Conservation (phyloP, 1,140 invertebrate genomes). For the Himalopsyche phryganea region DNA sequence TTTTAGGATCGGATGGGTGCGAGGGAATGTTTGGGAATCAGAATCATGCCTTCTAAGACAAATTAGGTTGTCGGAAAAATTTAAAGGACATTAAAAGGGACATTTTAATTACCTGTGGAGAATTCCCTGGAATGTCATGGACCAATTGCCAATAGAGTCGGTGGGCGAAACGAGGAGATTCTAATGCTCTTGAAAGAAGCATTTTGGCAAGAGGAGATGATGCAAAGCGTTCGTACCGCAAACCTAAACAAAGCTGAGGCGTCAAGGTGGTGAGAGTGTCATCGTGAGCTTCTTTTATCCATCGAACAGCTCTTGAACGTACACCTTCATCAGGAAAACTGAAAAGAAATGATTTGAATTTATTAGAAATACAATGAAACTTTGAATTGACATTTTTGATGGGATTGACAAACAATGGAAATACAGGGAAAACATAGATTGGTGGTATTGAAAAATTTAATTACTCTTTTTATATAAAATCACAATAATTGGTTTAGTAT, state of each 20-base stretch:
- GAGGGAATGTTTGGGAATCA: no score
- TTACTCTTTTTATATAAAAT: no score
- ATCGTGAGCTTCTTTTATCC: slow-evolving; percentile 73
- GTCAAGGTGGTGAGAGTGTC: slow-evolving; percentile 90
- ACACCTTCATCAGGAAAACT: slow-evolving; percentile 90
- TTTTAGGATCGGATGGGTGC: no score
- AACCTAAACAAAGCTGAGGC: slow-evolving; percentile 89
- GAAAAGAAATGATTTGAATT: slow-evolving; percentile 21
- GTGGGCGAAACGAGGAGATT: slow-evolving; percentile 87
- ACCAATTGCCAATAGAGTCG: slow-evolving; percentile 91
- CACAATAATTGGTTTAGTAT: no score
- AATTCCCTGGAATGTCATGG: slow-evolving; percentile 69
- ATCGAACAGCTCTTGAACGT: slow-evolving; percentile 75
- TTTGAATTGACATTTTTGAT: no score
- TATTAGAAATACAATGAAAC: no score
- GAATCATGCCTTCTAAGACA: no score
- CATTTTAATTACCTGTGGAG: slow-evolving; percentile 54
- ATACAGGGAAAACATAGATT: no score
- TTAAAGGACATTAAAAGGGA: no score
- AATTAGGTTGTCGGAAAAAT: no score
- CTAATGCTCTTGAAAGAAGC: slow-evolving; percentile 77
- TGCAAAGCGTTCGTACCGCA: slow-evolving; percentile 93
- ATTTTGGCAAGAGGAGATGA: slow-evolving; percentile 79
- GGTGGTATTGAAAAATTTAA: no score
- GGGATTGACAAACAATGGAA: no score